Base-by-base conservation (phyloP, 2,113 vertebrate species). In the Prinia subflava region DNA sequence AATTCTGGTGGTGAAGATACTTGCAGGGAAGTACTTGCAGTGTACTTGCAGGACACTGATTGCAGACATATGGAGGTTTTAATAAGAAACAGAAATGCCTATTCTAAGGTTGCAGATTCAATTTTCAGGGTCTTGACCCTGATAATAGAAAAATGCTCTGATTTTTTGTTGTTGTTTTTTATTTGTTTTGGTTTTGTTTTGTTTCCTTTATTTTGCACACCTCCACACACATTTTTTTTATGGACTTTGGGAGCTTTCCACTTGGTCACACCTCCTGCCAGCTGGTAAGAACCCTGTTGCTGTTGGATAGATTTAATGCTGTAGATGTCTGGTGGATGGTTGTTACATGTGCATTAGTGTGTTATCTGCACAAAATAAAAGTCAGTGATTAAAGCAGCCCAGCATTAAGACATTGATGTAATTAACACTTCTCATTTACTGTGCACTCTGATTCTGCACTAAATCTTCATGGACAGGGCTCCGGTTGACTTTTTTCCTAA, bases 311-410 rank as follows among this genome's bases (percentile, higher is more conserved):
- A 57, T 77, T 70, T 87, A 27, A 12, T 80, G 60, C 24, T 21
- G 69, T 37, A 53, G 19, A 24, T 57, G 28, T 57, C 64, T 49
- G 28, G 37, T 53, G 46, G 9, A 7, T 69, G n/a, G 8, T 33
- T 49, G 7, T 18, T 63, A 25, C 1, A 1, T 2, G 20, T 84
- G 44, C 10, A 17, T 84, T 46, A 39, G 5, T 28, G 23, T 0
- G 0, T 47, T 85, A 60, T 22, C 28, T 18, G 39, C 39, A 59
- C 39, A 75, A 75, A 70, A 78, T n/a, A 59, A 56, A 94, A 64
- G 13, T 23, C 59, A 2, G 1, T 44, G 30, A 56, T 71, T 69
- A 88, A 68, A 73, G 17, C 8, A 64, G 2, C 0, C 56, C 63
- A 76, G 24, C 27, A 79, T 88, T 55, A 71, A 60, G 21, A 8